Evolutionary conservation across 2,888 invertebrate genomes (phyloP).

Genomic region (Allygus modestus): DNA sequence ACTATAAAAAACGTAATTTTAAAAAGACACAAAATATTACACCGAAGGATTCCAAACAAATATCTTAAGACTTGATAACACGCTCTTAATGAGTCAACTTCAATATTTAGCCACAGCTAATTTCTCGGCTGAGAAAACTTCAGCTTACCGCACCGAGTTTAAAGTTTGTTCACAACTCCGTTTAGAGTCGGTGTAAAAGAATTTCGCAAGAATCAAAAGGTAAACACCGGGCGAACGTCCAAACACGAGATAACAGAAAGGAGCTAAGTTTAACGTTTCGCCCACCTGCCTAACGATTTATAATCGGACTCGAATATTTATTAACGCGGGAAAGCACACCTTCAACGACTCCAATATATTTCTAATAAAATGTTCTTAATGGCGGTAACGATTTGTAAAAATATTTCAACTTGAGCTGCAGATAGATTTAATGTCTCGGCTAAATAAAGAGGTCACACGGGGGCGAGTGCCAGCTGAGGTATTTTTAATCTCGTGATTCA

Average conservation of each 20-base stretch:
- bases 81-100: background rate
- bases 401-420: background rate
- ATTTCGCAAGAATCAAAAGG: conserved; percentile 26
- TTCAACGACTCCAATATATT: conserved; percentile 21
- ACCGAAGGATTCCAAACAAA: too few species aligned
- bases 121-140: background rate
- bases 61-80: background rate
- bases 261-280: background rate
- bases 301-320: background rate
- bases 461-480: conserved; percentile 25
- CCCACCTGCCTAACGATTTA: conserved; percentile 1
- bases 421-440: conserved; percentile 28
- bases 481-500: conserved; percentile 49
- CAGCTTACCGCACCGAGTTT: background rate
- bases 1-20: too few species aligned
- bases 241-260: background rate
- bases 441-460: conserved; percentile 27
- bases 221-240: conserved; percentile 4
- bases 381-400: conserved; percentile 48
- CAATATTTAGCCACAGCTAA: background rate
- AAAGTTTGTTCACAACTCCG: background rate
- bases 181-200: conserved; percentile 27
- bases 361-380: conserved; percentile 16
- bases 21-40: too few species aligned
- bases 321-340: conserved; percentile 9